phyloP scores from a whole-genome alignment of 2,113 vertebrate species.

The Clarias macrocephalus region DNA sequence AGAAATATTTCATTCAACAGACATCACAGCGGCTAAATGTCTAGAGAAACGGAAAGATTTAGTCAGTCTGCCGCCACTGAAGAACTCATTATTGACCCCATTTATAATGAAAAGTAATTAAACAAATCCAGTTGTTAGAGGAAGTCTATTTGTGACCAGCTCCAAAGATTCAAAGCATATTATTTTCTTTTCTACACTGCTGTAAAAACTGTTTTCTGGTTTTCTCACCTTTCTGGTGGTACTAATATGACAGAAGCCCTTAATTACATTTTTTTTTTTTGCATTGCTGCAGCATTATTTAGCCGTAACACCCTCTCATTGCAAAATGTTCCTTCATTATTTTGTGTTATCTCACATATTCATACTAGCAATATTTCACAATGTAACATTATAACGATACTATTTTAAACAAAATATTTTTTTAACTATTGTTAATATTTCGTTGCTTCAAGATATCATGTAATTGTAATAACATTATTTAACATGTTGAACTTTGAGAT shows the following conservation, averaged over 20 bases:
- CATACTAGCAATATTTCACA: neutral
- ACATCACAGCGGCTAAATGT: neutral
- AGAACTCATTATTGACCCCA: neutral
- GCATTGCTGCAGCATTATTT: neutral
- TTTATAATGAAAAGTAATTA: conserved; percentile 15
- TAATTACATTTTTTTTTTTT: neutral
- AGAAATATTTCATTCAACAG: conserved; percentile 2
- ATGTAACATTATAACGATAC: neutral
- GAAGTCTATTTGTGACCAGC: neutral
- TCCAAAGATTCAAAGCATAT: neutral
- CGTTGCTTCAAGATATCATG: neutral
- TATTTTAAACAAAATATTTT: neutral
- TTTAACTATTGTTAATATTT: neutral
- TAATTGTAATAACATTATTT: neutral
- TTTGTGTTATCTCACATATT: neutral
- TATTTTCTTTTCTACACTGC: too few species aligned
- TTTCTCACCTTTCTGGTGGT: neutral
- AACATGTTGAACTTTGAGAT: neutral
- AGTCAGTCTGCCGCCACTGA: neutral
- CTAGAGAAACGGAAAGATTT: neutral
- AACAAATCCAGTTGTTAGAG: conserved; percentile 2
- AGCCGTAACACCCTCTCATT: neutral
- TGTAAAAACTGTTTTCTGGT: neutral
- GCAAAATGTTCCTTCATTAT: neutral
- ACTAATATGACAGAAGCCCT: neutral